These are phyloP conservation scores for Eriocheir sinensis DNA, from an alignment of 1,140 invertebrate genomes.

Conservation along the genomic window DNA sequence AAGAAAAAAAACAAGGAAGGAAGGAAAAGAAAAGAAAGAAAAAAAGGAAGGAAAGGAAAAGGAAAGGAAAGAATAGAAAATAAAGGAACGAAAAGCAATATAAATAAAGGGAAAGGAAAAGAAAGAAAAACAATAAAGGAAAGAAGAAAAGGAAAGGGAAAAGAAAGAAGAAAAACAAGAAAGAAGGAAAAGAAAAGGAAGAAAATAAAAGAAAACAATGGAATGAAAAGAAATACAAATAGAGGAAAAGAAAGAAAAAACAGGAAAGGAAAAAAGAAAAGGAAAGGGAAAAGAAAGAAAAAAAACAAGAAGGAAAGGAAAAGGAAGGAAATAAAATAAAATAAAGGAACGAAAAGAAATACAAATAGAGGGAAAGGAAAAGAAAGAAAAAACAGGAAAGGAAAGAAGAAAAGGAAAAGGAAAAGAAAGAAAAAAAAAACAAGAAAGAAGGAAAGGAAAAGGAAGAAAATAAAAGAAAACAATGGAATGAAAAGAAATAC, in stretches of 20 bases:
- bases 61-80: background rate
- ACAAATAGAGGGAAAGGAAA: background rate
- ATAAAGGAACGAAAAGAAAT: no score
- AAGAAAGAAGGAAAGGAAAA: background rate
- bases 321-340: no score
- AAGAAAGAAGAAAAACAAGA: no score
- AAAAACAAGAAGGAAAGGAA: no score
- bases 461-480: background rate
- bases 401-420: constrained; percentile 6
- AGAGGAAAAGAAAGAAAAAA: no score
- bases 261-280: no score
- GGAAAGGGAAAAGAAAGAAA: no score
- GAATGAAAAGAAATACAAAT: no score
- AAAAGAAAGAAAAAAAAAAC: background rate
- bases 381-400: background rate
- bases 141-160: background rate
- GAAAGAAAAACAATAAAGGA: background rate
- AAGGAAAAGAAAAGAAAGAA: background rate
- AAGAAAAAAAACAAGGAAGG: background rate
- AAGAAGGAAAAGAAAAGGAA: no score
- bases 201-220: no score
- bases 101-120: background rate
- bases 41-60: background rate
- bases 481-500: background rate
- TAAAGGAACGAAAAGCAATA: background rate